Evolutionary conservation across 2,888 invertebrate species (phyloP), one percentile per base, ranked within the genome.

Genomic region (Ennomos quercinarius): DNA sequence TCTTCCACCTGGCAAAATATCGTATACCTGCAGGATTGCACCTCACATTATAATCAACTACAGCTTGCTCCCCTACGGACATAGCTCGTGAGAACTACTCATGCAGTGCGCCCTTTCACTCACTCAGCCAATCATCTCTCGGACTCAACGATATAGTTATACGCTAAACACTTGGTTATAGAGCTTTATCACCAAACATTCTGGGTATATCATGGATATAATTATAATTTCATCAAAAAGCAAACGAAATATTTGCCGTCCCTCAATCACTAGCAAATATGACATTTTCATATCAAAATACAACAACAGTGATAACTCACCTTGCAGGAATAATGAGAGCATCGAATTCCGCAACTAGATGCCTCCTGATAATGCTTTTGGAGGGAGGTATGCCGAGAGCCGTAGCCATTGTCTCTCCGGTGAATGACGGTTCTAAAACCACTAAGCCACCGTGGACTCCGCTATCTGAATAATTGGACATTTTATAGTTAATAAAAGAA

Each of bases 361-460:
- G 98, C 74, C 98, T 94, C 74, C 98, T 94, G 73, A 99, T 97
- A 89, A 98, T 98, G 82, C 97, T 97, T 85, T 98, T 98, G 38
- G 97, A 97, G 11, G 97, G 96, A 43, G 98, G 98, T 75, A 98
- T 98, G 54, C 98, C 98, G 65, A 98, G 93, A 0, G 98, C 97
- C 9, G 97, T 97, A 47, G 98, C 98, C 96, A 99, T 97, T 44
- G 98, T 98, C 86, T 98, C 98, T 36, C 98, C 97, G 57, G 97
- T 98, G 89, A 99, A 98, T 10, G 98, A 97, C 11, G 98, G 97
- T 82, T 99, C 98, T 76, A 99, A 88, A 11, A 98, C 98, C 52
- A 98, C 97, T 66, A 99, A 91, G 10, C 98, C 98, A 62, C 99
- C 98, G 81, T 99, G 98, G 9, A 99, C 97, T 72, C 99, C 99